Evolutionary conservation across 1,140 invertebrate genomes (phyloP), one percentile per base, ranked within the genome.

Genomic region (Hydropsyche tenuis): DNA sequence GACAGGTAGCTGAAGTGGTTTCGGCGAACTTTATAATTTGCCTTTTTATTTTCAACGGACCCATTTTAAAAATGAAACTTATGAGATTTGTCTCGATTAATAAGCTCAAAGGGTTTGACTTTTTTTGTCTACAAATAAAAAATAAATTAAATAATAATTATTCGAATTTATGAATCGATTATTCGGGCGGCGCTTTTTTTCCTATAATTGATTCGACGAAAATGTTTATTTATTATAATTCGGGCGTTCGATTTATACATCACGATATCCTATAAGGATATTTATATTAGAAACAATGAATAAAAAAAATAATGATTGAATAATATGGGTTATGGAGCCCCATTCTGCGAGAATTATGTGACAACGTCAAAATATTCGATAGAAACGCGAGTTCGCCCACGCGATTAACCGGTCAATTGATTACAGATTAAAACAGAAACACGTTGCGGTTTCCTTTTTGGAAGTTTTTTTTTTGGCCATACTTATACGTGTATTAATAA

Each of bases 391-490:
- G 20, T 23, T 18, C 56, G 56, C 56, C 56, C 56, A 60, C 56
- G 22, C 56, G 56, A 60, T 60, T 60, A 48, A 60, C 56, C 56
- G 56, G 56, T 60, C 22, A 60, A 60, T 60, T 60, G 56, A 60
- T 60, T 60, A 25, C 25, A 60, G 56, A 60, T 60, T 60, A 60
- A 60, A 23, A 37, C 30, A 3, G 30, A 37, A 37, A 37, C 30
- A 37, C 30, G 30, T 37, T 37, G 16, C 45, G 45, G 11, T 60
- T 25, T 60, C 22, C 22, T 25, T 60, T 60, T 60, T 60, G 5
- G 5, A 23, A 25, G 5, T 12, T 12, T 60, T 22, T 60, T 25
- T 60, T 60, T 60, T 25, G 23, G 12, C 56, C 25, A 60, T 16
- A 14, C 56, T 60, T 25, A 60, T 14, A 12, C 14, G 23, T 60